Evolutionary conservation across 2,113 vertebrate species (phyloP).

Genomic region (Callorhinus ursinus): DNA sequence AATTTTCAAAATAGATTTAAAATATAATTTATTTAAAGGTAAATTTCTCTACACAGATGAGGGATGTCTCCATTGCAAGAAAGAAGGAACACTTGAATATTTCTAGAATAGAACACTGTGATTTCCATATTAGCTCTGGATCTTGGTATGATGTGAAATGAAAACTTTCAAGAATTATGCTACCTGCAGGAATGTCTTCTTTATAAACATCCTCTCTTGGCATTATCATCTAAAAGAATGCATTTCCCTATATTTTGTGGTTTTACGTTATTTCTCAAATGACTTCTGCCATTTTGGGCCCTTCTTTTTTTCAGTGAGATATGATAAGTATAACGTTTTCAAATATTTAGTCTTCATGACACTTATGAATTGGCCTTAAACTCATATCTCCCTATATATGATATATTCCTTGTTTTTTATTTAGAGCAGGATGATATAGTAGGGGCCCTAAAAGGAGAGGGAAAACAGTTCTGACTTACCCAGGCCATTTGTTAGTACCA

Average conservation of each 20-base stretch:
- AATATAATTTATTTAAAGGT: slow-evolving; percentile 46
- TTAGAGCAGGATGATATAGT: not conserved
- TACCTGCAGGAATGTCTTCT: not conserved
- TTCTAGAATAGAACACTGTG: not conserved
- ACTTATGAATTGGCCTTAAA: slow-evolving; percentile 4
- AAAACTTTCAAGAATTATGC: not conserved
- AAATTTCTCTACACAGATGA: not conserved
- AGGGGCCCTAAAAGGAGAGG: not conserved
- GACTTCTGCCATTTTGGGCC: not conserved
- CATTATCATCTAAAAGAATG: not conserved
- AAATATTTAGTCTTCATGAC: not conserved
- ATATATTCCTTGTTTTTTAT: not conserved
- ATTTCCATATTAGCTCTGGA: not conserved
- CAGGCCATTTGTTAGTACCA: not conserved
- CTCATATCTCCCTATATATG: not conserved
- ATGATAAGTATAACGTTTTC: not conserved
- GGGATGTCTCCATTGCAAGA: not conserved
- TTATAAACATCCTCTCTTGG: not conserved
- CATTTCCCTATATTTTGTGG: not conserved
- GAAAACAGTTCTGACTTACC: not conserved
- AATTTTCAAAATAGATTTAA: slow-evolving; percentile 18
- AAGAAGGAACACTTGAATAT: not conserved
- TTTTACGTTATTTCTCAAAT: not conserved
- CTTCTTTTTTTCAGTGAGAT: not conserved
- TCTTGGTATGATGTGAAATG: not conserved